Evolutionary conservation across 1,140 invertebrate genomes (phyloP).

Genomic region (Melitaea cinxia): DNA sequence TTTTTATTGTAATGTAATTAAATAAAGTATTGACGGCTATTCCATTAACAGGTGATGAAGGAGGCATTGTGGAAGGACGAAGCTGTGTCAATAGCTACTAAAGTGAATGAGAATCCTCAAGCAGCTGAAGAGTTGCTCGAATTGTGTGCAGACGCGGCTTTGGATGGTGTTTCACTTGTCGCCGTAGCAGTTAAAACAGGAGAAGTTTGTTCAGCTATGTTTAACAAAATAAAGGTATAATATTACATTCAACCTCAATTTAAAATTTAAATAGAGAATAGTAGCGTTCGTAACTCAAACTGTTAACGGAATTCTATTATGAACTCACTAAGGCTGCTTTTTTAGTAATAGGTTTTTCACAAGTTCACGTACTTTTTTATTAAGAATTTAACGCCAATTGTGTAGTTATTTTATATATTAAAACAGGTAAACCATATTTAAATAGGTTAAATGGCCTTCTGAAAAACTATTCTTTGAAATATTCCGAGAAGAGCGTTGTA

Average conservation of each 20-base stretch:
- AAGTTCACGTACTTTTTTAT: too few species aligned
- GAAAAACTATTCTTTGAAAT: conserved; percentile 82
- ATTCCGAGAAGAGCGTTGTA: conserved; percentile 82
- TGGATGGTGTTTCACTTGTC: conserved; percentile 85
- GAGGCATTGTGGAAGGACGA: conserved; percentile 83
- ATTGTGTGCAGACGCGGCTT: conserved; percentile 81
- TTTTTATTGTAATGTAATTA: too few species aligned
- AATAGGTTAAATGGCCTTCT: conserved; percentile 54
- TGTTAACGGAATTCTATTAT: too few species aligned
- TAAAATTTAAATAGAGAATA: too few species aligned
- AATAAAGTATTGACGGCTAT: too few species aligned
- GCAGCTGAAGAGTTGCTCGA: conserved; percentile 83
- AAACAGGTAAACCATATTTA: not conserved
- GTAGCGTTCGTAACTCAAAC: too few species aligned
- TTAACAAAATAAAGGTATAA: conserved; percentile 86
- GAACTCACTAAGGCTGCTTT: too few species aligned
- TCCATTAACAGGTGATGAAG: conserved; percentile 80
- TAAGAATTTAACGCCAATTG: too few species aligned
- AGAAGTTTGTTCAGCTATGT: conserved; percentile 82
- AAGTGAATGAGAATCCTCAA: conserved; percentile 80
- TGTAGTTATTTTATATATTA: too few species aligned
- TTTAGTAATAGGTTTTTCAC: too few species aligned
- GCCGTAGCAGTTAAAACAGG: conserved; percentile 80
- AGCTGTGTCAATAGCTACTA: conserved; percentile 79
- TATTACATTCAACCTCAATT: not conserved